Evolutionary conservation across 2,797 vertebrate species (phyloP).

Genomic region (Centropyge bicolor): DNA sequence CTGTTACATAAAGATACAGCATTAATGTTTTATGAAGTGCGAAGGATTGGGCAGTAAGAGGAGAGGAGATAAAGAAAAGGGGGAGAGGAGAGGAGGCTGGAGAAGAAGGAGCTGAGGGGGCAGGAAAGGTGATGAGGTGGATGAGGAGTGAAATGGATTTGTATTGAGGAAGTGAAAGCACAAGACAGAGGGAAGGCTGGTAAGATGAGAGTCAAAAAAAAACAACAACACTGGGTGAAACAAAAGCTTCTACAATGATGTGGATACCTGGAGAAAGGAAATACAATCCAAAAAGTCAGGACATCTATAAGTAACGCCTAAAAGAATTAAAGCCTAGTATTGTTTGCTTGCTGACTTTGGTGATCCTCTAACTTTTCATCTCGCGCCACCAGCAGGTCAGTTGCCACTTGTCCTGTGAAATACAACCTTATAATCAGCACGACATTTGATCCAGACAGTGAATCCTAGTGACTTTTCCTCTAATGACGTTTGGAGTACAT

Average conservation of each 20-base stretch:
- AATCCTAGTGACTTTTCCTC: too few species aligned
- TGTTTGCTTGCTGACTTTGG: too few species aligned
- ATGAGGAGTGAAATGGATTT: background rate
- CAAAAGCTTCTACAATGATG: background rate
- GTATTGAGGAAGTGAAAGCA: background rate
- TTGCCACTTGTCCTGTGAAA: too few species aligned
- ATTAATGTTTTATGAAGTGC: constrained; percentile 28
- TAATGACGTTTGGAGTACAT: too few species aligned
- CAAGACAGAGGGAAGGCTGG: too few species aligned
- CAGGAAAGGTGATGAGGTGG: background rate
- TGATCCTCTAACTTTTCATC: too few species aligned
- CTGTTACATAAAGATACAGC: constrained; percentile 36
- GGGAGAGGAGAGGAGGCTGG: background rate
- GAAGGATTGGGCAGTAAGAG: background rate
- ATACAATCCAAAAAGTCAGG: background rate
- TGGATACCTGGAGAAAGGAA: background rate
- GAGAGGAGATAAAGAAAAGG: background rate
- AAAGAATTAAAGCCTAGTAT: too few species aligned
- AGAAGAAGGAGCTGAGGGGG: background rate
- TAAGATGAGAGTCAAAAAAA: background rate
- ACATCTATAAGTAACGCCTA: too few species aligned
- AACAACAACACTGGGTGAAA: background rate
- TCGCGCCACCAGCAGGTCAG: too few species aligned
- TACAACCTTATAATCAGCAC: too few species aligned
- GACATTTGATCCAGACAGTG: too few species aligned